Evolutionary conservation across 2,113 vertebrate genomes (phyloP).

Genomic region (human): DNA sequence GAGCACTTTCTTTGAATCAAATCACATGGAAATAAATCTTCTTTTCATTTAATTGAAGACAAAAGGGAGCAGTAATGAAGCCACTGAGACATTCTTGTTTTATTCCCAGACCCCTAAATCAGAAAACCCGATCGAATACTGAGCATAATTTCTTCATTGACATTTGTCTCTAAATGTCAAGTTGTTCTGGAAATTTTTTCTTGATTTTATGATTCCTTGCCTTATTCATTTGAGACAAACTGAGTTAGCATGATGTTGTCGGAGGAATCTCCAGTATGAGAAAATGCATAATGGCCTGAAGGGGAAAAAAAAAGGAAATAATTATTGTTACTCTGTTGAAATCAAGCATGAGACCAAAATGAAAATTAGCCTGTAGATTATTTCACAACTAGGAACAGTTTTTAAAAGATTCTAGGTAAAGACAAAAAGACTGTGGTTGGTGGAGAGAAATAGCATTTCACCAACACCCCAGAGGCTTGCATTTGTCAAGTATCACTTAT

Average conservation of each 20-base stretch:
- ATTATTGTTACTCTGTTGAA: not conserved
- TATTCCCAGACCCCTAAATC: not conserved
- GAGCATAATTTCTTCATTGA: not conserved
- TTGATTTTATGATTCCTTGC: not conserved
- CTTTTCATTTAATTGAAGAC: constrained; percentile 16
- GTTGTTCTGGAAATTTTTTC: not conserved
- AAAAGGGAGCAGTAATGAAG: not conserved
- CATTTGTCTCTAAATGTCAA: constrained; percentile 24
- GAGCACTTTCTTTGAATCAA: not conserved
- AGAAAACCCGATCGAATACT: constrained; percentile 7
- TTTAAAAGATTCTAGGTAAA: not conserved
- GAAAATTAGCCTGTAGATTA: not conserved
- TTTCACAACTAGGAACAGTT: not conserved
- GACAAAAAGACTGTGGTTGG: not conserved
- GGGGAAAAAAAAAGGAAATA: not conserved
- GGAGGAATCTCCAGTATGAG: constrained; percentile 36
- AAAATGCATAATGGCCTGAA: constrained; percentile 55
- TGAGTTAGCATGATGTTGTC: constrained; percentile 62
- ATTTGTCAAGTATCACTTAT: not conserved
- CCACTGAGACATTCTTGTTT: not conserved
- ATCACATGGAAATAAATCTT: not conserved
- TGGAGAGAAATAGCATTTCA: not conserved
- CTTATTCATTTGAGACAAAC: constrained; percentile 65
- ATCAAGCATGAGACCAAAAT: not conserved
- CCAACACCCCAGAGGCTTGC: not conserved